Conservation (phyloP, 2,113 vertebrate species). For the Butorides virescens region DNA sequence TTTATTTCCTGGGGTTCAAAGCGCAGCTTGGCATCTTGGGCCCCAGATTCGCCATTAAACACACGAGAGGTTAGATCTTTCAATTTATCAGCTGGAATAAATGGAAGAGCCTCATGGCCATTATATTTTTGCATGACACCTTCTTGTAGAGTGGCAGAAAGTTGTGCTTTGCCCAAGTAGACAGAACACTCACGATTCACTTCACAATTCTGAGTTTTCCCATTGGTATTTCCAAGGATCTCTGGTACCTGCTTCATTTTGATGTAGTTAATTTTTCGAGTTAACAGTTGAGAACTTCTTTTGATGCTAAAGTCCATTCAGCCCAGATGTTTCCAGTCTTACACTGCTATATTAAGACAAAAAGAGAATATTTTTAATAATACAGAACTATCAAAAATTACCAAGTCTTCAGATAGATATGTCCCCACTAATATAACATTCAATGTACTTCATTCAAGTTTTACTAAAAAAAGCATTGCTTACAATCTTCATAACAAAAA, state of each 20-base stretch:
- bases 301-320: slow-evolving; percentile 79
- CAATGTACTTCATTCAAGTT: neutral
- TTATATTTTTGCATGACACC: slow-evolving; percentile 88
- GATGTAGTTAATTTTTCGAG: slow-evolving; percentile 83
- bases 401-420: neutral
- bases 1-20: slow-evolving; percentile 81
- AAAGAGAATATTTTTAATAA: neutral
- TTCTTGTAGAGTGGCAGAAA: slow-evolving; percentile 87
- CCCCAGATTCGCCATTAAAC: slow-evolving; percentile 87
- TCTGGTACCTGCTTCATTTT: slow-evolving; percentile 95
- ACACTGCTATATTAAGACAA: slow-evolving; percentile 54
- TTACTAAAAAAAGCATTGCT: neutral
- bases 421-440: neutral
- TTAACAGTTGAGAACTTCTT: slow-evolving; percentile 83
- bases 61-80: slow-evolving; percentile 92
- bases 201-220: slow-evolving; percentile 82
- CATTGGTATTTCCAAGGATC: slow-evolving; percentile 75
- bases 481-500: neutral
- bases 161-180: slow-evolving; percentile 87
- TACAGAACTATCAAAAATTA: neutral
- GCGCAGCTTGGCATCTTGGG: slow-evolving; percentile 80
- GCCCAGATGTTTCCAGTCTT: slow-evolving; percentile 75
- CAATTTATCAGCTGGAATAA: slow-evolving; percentile 82
- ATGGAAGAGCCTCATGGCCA: slow-evolving; percentile 81
- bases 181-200: slow-evolving; percentile 85